Conservation (phyloP, 1,140 invertebrate genomes). For the Pseudomyrmex flavicornis region DNA sequence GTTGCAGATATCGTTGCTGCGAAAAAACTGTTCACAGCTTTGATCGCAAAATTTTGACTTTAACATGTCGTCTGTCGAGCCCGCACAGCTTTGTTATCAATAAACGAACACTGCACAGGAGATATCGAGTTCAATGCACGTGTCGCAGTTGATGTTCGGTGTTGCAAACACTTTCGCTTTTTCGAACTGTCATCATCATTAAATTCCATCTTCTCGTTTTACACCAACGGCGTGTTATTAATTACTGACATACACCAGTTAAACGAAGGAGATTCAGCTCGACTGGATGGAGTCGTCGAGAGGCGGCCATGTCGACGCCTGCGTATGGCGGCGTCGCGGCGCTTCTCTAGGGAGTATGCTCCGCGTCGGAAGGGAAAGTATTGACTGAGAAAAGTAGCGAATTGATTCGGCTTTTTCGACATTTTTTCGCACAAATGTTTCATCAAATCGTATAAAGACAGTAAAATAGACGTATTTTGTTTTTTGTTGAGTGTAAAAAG, state of each 20-base stretch:
- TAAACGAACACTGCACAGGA: constrained; percentile 58
- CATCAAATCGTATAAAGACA: neutral
- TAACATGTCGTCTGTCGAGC: neutral
- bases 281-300: constrained; percentile 74
- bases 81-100: constrained; percentile 19
- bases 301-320: constrained; percentile 83
- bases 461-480: no score
- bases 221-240: constrained; percentile 76
- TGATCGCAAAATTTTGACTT: neutral
- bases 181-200: constrained; percentile 44
- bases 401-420: constrained; percentile 29
- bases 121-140: constrained; percentile 38
- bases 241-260: constrained; percentile 76
- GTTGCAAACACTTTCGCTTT: constrained; percentile 23
- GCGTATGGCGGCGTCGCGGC: constrained; percentile 73
- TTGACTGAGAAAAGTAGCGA: constrained; percentile 54
- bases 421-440: neutral
- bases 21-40: constrained; percentile 2
- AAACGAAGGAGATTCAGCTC: constrained; percentile 73
- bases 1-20: neutral
- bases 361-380: constrained; percentile 72
- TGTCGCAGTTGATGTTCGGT: neutral
- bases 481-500: no score
- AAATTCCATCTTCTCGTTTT: constrained; percentile 60
- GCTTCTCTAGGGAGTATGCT: constrained; percentile 74